Conservation (phyloP, 2,888 invertebrate genomes). For the Chorisops tibialis region DNA sequence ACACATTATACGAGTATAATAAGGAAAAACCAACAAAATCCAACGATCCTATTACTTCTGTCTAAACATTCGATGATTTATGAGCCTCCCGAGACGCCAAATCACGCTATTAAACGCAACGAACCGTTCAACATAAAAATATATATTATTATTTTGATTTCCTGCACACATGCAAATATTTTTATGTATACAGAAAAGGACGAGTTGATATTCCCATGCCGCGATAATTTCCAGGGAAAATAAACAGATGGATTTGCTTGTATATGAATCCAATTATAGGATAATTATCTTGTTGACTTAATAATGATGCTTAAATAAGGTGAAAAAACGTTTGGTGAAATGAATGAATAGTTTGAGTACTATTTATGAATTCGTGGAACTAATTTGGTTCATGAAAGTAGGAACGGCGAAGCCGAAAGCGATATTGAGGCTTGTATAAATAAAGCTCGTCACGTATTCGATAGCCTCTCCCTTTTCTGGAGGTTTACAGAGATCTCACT, state of each 20-base stretch:
- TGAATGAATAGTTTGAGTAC: no score
- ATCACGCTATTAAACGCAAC: constrained; percentile 34
- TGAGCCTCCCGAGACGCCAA: constrained; percentile 19
- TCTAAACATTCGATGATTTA: constrained; percentile 22
- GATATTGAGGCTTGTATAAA: no score
- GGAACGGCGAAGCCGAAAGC: no score
- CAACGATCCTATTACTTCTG: constrained; percentile 8
- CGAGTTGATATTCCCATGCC: no score
- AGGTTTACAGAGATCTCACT: no score
- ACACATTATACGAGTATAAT: background rate
- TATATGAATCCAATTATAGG: background rate
- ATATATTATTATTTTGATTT: constrained; percentile 17
- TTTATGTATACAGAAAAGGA: no score
- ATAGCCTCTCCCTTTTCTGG: no score
- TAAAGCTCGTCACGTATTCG: no score
- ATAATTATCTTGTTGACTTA: constrained; percentile 14
- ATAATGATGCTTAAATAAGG: constrained; percentile 7
- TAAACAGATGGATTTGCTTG: constrained; percentile 14
- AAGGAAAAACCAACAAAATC: constrained; percentile 6
- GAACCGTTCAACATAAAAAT: constrained; percentile 30
- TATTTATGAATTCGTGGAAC: no score
- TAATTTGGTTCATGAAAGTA: no score
- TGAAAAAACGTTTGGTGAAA: no score
- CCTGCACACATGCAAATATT: constrained; percentile 5
- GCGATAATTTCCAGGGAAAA: background rate